These are phyloP conservation scores for Alfaro cultratus DNA, from an alignment of 2,797 vertebrate species.

Conservation along the genomic window DNA sequence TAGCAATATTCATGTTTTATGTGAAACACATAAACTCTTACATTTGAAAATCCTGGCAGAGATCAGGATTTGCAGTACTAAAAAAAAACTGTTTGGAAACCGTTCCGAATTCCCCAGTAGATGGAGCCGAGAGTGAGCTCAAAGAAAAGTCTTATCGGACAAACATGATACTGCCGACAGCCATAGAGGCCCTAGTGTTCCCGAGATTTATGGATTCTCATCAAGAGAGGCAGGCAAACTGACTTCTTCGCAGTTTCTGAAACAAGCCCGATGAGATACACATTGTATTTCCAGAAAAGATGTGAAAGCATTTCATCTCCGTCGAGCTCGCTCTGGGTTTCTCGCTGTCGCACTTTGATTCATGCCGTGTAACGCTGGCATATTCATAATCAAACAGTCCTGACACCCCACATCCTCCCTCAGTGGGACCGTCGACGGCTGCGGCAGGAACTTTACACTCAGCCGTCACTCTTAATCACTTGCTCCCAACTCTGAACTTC, in stretches of 20 bases:
- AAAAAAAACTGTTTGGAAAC: constrained; percentile 1
- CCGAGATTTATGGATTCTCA: constrained; percentile 66
- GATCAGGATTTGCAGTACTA: background rate
- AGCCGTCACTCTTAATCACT: constrained; percentile 87
- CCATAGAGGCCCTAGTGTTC: constrained; percentile 69
- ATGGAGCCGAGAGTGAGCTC: constrained; percentile 43
- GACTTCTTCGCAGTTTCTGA: constrained; percentile 55
- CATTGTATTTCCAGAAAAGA: constrained; percentile 66
- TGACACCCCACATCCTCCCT: constrained; percentile 80
- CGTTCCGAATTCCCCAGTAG: constrained; percentile 38
- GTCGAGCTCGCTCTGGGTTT: constrained; percentile 25
- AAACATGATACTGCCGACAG: constrained; percentile 56
- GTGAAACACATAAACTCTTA: background rate
- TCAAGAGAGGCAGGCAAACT: constrained; percentile 70
- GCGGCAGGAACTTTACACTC: constrained; percentile 84
- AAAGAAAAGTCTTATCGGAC: constrained; percentile 55
- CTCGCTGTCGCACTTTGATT: constrained; percentile 65
- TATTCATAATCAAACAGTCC: constrained; percentile 80
- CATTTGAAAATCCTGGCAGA: background rate
- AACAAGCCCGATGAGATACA: constrained; percentile 68
- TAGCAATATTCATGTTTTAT: background rate
- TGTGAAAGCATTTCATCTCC: constrained; percentile 71
- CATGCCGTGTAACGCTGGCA: constrained; percentile 68
- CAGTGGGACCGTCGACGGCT: constrained; percentile 78
- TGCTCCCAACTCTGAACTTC: constrained; percentile 75